Conservation (phyloP, 2,888 invertebrate species). For the Mythimna vitellina region DNA sequence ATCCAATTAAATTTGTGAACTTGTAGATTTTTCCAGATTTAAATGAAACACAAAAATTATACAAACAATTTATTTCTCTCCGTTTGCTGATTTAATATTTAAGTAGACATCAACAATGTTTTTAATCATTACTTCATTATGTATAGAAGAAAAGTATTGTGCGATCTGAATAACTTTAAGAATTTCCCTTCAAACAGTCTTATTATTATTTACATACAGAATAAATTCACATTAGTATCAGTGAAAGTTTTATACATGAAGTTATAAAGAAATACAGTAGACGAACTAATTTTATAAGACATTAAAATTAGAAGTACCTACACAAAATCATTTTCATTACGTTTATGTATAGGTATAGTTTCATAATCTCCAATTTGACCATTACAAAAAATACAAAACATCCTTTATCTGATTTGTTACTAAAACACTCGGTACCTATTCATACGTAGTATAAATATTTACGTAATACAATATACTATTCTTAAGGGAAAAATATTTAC, state of each 20-base stretch:
- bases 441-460: conserved; percentile 60
- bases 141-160: conserved; percentile 84
- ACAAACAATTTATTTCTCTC: conserved; percentile 79
- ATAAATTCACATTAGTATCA: conserved; percentile 58
- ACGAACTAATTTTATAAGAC: conserved; percentile 44
- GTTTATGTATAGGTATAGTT: conserved; percentile 40
- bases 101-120: conserved; percentile 80
- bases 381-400: conserved; percentile 79
- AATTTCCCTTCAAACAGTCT: conserved; percentile 82
- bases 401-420: conserved; percentile 59
- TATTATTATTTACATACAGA: conserved; percentile 75
- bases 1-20: background rate
- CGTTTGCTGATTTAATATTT: conserved; percentile 76
- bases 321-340: conserved; percentile 36
- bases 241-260: conserved; percentile 49
- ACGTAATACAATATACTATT: conserved; percentile 53
- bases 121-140: conserved; percentile 69
- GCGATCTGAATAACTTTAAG: conserved; percentile 78
- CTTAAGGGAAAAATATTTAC: conserved; percentile 58
- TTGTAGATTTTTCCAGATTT: background rate
- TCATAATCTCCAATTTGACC: conserved; percentile 58
- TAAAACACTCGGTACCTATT: conserved; percentile 55
- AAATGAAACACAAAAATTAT: conserved; percentile 67
- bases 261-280: conserved; percentile 42
- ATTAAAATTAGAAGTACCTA: conserved; percentile 46